Base-by-base conservation (phyloP, 2,113 vertebrate species). In the Paraplagusia blochii region DNA sequence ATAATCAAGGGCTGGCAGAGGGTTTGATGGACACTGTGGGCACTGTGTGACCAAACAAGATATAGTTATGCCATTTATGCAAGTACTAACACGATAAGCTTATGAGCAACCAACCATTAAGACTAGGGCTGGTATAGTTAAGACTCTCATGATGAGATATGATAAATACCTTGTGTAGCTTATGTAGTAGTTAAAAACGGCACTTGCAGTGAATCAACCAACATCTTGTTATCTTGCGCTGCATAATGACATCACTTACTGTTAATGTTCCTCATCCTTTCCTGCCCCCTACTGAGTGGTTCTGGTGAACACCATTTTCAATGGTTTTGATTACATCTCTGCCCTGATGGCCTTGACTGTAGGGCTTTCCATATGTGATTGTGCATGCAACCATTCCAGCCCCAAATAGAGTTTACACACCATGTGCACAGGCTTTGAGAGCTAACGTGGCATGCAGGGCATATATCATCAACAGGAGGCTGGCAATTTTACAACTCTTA, bases 391-490 rank as follows among this genome's bases (percentile, higher is more conserved):
- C 58, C 58, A 14, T 76, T 84, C 66, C 63, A n/a, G 60, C 46
- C 63, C 19, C 58, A 53, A 67, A 55, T 40, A 47, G 53, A 35
- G 74, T 76, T 80, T 73, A 79, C 56, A 72, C 68, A 58, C 47
- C 44, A 52, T 49, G 68, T 49, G 71, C 65, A 53, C 58, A 55
- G 60, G 57, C 71, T 83, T 80, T 82, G 60, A 77, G 73, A 78
- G 54, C 71, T 77, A 87, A 83, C 50, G 45, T 71, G 59, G 68
- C 84, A 53, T 79, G 74, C 53, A 66, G 61, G 64, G 54, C 46
- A 61, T 51, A 69, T 62, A 48, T 58, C 63, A 45, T 61, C 67
- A 53, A 61, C 54, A 67, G 72, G 72, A 70, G 72, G 69, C 57
- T 74, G 76, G 61, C 74, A 62, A 54, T 78, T 68, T 78, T 63